Evolutionary conservation across 1,140 invertebrate genomes (phyloP), one percentile per base, ranked within the genome.

Genomic region (Mercenaria mercenaria): DNA sequence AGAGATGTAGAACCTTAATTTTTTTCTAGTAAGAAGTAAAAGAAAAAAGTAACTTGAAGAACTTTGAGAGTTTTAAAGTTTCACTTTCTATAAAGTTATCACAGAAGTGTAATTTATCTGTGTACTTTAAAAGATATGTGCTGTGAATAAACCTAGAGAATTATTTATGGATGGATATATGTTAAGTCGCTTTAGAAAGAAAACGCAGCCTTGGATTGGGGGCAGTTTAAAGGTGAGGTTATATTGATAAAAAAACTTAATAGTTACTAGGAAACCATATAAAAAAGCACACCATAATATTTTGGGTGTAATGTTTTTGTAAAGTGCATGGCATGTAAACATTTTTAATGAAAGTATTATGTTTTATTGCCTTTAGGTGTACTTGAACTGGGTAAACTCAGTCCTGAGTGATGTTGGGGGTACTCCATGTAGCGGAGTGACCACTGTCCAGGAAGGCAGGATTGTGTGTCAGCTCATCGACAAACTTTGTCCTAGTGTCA

Each of bases 301-400:
- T n/a, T n/a, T n/a, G n/a, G n/a, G n/a, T n/a, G n/a, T n/a, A n/a
- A n/a, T n/a, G n/a, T n/a, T n/a, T n/a, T n/a, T n/a, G n/a, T n/a
- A n/a, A n/a, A n/a, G n/a, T n/a, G n/a, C n/a, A n/a, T n/a, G n/a
- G n/a, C n/a, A n/a, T n/a, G n/a, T n/a, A n/a, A n/a, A n/a, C n/a
- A n/a, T n/a, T n/a, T n/a, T n/a, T n/a, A n/a, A n/a, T n/a, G n/a
- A n/a, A n/a, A n/a, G n/a, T n/a, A n/a, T n/a, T n/a, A n/a, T n/a
- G n/a, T n/a, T n/a, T n/a, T n/a, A n/a, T n/a, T n/a, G n/a, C n/a
- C n/a, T 77, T 4, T 86, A 95, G 94, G 91, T 94, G 61, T 95
- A 95, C 86, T 64, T 94, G 76, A 92, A 91, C 87, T 95, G 94
- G 94, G 92, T 87, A 39, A 95, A 94, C 91, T 94, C 94, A 34